Evolutionary conservation across 2,113 vertebrate species (phyloP), one percentile per base, ranked within the genome.

Genomic region (Rhadina sibilatrix): DNA sequence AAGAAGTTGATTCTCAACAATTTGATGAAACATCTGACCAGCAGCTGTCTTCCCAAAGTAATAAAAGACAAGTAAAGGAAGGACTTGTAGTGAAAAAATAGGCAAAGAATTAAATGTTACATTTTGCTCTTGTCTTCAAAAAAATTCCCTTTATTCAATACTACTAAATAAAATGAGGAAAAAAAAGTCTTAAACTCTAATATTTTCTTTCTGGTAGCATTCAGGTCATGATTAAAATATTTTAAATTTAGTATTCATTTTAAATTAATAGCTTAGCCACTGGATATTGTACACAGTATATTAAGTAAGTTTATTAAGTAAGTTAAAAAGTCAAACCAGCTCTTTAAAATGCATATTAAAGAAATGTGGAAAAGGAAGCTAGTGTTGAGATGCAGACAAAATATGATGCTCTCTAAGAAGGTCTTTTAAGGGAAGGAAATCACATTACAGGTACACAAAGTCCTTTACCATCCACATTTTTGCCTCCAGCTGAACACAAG

Each of bases 401-500:
- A 68, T 83, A n/a, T 88, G 65, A 88, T 89, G 28, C n/a, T 84
- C 50, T 25, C 8, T 35, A 78, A 31, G 33, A 72, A 79, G 28
- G 16, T 71, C 54, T 94, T 96, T 65, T 68, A 52, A 64, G 20
- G n/a, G 20, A 33, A 75, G 17, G 20, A 92, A 95, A 80, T 83
- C 37, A 46, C 53, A 61, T 79, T 91, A 78, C 15, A 37, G 52
- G 61, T 82, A 80, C 57, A 84, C 35, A 63, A 59, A 71, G 53
- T 83, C 64, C 77, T 93, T 93, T 93, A 86, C 90, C 60, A 65
- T 22, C 64, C 59, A 72, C 38, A 77, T 57, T 92, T 92, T 80
- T 91, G 79, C 91, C 83, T 91, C 71, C 85, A 96, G 89, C 76
- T 89, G 87, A 86, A 95, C 89, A 90, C 66, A 24, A 57, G 47